A percentile compares a stretch with the other conserved stretches of the same genome.
Conservation (phyloP, 2,888 invertebrate species). For the Drosophila meridionalis region DNA sequence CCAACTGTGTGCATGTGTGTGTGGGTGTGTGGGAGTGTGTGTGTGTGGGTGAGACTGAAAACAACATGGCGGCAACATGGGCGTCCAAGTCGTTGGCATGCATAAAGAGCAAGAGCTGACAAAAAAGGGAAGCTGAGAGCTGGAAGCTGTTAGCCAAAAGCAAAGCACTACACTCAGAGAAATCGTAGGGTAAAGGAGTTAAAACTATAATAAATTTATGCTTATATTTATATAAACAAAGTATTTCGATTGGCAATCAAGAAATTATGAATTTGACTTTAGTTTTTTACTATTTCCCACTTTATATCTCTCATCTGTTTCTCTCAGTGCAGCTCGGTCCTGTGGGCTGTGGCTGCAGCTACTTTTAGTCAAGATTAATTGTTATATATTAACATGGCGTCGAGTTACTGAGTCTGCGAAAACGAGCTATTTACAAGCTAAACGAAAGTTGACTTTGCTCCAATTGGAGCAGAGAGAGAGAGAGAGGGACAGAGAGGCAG, state of each 20-base stretch:
- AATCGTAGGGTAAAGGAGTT: neutral
- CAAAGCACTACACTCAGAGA: conserved; percentile 7
- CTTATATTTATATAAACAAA: neutral
- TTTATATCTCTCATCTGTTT: neutral
- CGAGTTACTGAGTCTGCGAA: conserved; percentile 81
- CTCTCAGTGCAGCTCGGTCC: conserved; percentile 24
- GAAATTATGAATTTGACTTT: neutral
- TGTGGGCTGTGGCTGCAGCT: conserved; percentile 65
- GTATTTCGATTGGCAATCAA: neutral
- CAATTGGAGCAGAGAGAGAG: conserved; percentile 37
- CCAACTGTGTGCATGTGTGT: conserved; percentile 71
- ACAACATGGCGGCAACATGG: conserved; percentile 80
- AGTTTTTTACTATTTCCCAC: neutral
- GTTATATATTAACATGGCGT: conserved; percentile 83
- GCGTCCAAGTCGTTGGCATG: conserved; percentile 69
- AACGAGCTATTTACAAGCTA: conserved; percentile 84
- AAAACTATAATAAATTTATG: neutral
- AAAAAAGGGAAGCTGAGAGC: conserved; percentile 15
- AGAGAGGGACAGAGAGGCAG: no score
- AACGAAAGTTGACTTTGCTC: conserved; percentile 82
- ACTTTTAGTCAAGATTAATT: conserved; percentile 83
- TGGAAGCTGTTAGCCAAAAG: conserved; percentile 35
- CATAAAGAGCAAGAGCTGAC: conserved; percentile 52
- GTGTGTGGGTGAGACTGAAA: conserved; percentile 43
- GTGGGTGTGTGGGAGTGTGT: conserved; percentile 17